phyloP scores from a whole-genome alignment of 2,113 vertebrate genomes.

The Malurus cyaneus region DNA sequence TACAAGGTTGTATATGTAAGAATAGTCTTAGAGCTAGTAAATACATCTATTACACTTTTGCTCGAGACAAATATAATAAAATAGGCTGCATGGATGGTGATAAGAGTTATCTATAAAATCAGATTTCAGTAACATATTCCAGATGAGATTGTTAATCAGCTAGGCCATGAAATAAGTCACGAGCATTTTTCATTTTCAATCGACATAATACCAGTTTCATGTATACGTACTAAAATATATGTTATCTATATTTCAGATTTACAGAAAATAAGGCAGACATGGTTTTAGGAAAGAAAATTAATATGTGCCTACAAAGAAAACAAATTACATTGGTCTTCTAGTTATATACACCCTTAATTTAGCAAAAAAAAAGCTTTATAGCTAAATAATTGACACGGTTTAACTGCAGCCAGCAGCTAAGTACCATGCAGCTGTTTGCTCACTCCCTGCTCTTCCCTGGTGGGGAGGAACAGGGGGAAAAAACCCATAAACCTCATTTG shows the following conservation, averaged over 20 bases:
- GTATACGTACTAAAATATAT: not conserved
- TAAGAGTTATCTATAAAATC: not conserved
- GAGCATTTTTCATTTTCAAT: not conserved
- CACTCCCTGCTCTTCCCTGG: not conserved
- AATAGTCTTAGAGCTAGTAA: not conserved
- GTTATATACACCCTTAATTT: not conserved
- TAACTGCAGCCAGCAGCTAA: not conserved
- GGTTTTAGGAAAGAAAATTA: not conserved
- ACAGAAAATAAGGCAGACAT: not conserved
- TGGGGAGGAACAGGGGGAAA: not conserved
- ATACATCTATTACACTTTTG: not conserved
- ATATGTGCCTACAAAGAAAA: not conserved
- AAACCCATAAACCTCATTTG: not conserved
- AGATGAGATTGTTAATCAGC: not conserved
- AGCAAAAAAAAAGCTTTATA: not conserved
- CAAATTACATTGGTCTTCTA: not conserved
- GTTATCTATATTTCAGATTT: not conserved
- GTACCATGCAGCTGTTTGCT: not conserved
- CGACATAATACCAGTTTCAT: not conserved
- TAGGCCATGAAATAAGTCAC: not conserved
- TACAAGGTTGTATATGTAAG: not conserved
- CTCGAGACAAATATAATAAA: not conserved
- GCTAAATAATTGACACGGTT: not conserved
- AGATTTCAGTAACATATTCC: not conserved
- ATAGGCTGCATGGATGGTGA: not conserved